Percentiles rank a stretch among this genome's conserved stretches.
phyloP scores from a whole-genome alignment of 2,888 invertebrate genomes.

The Pandemis cinnamomeana region DNA sequence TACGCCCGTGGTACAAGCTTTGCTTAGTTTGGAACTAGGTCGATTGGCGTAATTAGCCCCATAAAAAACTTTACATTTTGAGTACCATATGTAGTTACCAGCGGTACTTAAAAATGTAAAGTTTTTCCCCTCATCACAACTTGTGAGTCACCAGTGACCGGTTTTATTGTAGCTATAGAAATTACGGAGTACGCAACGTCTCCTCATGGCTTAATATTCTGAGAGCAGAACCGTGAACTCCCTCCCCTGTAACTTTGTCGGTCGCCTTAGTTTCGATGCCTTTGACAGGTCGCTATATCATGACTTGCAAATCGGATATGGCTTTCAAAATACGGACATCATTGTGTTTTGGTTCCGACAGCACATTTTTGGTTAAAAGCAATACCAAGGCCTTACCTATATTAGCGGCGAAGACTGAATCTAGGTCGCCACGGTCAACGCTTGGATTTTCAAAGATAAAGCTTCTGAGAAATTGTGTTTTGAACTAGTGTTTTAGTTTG shows the following conservation, averaged over 20 bases:
- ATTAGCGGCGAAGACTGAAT: slow-evolving; percentile 1
- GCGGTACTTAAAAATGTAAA: no score
- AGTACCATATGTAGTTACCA: no score
- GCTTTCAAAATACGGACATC: background rate
- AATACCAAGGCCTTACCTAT: background rate
- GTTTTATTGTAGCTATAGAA: background rate
- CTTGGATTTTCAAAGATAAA: slow-evolving; percentile 20
- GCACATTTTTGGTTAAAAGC: slow-evolving; percentile 12
- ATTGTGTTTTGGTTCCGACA: background rate
- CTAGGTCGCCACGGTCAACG: background rate
- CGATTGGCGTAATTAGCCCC: no score
- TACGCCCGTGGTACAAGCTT: no score
- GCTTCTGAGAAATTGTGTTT: slow-evolving; percentile 7
- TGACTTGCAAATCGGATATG: slow-evolving; percentile 15
- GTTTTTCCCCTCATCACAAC: no score
- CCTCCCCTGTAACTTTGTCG: slow-evolving; percentile 24
- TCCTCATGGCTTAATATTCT: background rate
- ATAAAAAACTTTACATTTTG: no score
- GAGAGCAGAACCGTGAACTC: slow-evolving; percentile 10
- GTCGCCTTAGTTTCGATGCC: background rate
- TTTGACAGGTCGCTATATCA: slow-evolving; percentile 9
- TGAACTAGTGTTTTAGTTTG: background rate
- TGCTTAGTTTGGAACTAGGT: no score
- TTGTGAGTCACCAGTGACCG: no score
- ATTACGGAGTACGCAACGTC: background rate